Percentiles rank a stretch among this genome's conserved stretches.
These are phyloP conservation scores for Prochilodus magdalenae DNA, from an alignment of 2,113 vertebrate species.

Conservation along the genomic window DNA sequence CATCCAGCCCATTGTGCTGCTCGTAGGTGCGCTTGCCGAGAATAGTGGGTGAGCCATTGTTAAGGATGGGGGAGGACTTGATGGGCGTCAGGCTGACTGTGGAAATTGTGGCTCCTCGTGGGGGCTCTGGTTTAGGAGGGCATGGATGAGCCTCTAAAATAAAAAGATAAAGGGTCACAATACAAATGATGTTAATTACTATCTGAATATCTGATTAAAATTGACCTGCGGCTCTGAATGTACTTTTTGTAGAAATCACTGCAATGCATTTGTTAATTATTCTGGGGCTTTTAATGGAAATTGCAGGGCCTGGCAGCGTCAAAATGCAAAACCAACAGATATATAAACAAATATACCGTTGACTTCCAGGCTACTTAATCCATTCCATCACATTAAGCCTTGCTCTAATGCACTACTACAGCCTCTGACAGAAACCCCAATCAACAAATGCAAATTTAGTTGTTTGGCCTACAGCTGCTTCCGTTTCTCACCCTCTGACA, in stretches of 20 bases:
- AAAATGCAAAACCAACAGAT: not conserved
- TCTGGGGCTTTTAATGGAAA: not conserved
- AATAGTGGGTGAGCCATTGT: constrained; percentile 96
- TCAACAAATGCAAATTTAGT: not conserved
- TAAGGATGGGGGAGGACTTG: constrained; percentile 90
- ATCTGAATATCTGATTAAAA: not conserved
- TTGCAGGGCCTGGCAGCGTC: not conserved
- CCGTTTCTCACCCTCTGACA: not conserved
- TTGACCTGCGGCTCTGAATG: not conserved
- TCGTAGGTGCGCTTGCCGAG: constrained; percentile 95
- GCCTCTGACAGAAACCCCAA: not conserved
- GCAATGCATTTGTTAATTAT: not conserved
- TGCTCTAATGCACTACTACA: not conserved
- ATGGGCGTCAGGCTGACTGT: constrained; percentile 88
- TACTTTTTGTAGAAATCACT: not conserved
- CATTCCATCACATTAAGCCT: not conserved
- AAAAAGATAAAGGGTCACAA: not conserved
- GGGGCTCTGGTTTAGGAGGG: constrained; percentile 84
- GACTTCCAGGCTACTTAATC: not conserved
- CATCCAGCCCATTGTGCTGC: constrained; percentile 95
- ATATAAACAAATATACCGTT: not conserved
- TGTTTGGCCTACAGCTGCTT: not conserved
- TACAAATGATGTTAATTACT: not conserved
- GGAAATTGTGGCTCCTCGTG: constrained; percentile 82
- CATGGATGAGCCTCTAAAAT: constrained; percentile 90